Evolutionary conservation across 2,113 vertebrate genomes (phyloP), one percentile per base, ranked within the genome.

Genomic region (Lucifuga dentata): DNA sequence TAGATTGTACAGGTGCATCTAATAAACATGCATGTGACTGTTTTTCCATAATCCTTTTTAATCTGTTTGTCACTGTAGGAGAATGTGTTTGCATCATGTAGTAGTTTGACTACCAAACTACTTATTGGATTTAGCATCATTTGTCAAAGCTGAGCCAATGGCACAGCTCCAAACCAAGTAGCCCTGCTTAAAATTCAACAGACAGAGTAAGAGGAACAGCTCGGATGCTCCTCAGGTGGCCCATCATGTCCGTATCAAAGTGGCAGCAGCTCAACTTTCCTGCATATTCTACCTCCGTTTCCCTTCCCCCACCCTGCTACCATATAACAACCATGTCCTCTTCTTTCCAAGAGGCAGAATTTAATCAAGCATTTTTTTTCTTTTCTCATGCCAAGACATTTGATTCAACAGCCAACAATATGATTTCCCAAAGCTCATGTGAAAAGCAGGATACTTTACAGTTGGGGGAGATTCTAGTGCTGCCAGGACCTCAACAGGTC

Each of bases 181-280:
- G 44, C 44, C 32, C 61, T 44, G 70, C 58, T 81, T 79, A 36
- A 73, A 63, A 85, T 80, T 81, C 63, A 69, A 29, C 73, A 52
- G 39, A 61, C 60, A 52, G 59, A 68, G 67, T 44, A 49, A 50
- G 55, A 71, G 63, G 71, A 83, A 84, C 80, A 89, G 82, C 79
- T 72, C 45, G 75, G 82, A 50, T 46, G 73, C 86, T 88, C 89
- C 76, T 90, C 84, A 85, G 91, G 89, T 90, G 90, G 73, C 65
- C 83, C 58, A 69, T 24, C 68, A 61, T 72, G 82, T 86, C 73
- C 36, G 23, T 73, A n/a, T n/a, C n/a, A n/a, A 73, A 77, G 73
- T 81, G 71, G 80, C 86, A 62, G 70, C 58, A 16, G 44, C 73
- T 84, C 78, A 74, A 72, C 73, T 86, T 82, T 84, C 83, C 84